Percentiles rank a stretch among this genome's conserved stretches.
These are phyloP conservation scores for Zophobas morio DNA, from an alignment of 1,140 invertebrate genomes.

Conservation along the genomic window DNA sequence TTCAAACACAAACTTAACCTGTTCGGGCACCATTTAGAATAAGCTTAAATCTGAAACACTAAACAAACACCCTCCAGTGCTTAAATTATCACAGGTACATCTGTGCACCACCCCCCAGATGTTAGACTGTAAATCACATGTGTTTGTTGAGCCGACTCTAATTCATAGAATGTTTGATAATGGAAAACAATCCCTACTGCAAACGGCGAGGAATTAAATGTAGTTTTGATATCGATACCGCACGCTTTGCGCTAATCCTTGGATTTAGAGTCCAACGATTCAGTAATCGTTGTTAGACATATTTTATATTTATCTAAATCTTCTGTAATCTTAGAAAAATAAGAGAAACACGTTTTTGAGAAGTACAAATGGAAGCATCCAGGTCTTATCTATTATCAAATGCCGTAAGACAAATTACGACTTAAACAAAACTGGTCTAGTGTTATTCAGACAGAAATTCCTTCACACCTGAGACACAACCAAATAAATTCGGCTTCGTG, in stretches of 20 bases:
- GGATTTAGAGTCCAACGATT: constrained; percentile 23
- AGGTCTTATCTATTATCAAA: too few relatives aligned
- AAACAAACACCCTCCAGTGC: constrained; percentile 40
- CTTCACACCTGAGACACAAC: too few relatives aligned
- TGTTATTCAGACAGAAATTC: too few relatives aligned
- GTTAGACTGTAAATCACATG: constrained; percentile 38
- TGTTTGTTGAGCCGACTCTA: constrained; percentile 38
- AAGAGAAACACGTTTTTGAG: not conserved
- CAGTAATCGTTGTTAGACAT: not conserved
- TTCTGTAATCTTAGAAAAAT: not conserved
- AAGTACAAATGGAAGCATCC: too few relatives aligned
- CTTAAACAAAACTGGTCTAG: too few relatives aligned
- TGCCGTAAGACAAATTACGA: too few relatives aligned
- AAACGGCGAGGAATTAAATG: constrained; percentile 39
- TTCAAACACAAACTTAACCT: constrained; percentile 27
- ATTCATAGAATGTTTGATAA: constrained; percentile 42
- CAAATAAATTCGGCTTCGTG: too few relatives aligned
- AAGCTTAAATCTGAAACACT: constrained; percentile 30
- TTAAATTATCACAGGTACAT: constrained; percentile 43
- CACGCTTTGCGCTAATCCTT: not conserved
- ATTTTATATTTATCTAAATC: not conserved
- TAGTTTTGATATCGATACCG: constrained; percentile 37
- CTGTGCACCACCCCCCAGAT: constrained; percentile 38
- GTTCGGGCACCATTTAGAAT: constrained; percentile 1
- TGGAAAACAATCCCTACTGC: constrained; percentile 31